Conservation (phyloP, 64 coral and sea anemone genomes). For the Montipora capricornis region DNA sequence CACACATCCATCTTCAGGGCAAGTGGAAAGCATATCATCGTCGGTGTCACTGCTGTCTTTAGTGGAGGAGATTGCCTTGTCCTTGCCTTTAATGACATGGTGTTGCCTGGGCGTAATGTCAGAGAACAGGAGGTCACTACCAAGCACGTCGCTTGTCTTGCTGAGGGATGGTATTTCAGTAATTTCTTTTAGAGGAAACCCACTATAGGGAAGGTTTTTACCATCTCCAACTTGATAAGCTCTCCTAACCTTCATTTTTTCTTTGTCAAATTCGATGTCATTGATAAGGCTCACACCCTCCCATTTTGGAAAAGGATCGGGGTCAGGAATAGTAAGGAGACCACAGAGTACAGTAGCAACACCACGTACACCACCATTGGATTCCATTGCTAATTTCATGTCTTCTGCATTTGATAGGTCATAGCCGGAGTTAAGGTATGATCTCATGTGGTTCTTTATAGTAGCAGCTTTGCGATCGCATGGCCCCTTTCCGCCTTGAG, state of each 20-base stretch:
- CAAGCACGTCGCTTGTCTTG: background rate
- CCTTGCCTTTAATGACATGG: too few species aligned
- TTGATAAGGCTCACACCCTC: background rate
- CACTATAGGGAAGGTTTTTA: background rate
- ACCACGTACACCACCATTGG: background rate
- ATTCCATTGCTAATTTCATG: background rate
- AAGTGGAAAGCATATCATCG: too few species aligned
- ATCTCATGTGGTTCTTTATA: background rate
- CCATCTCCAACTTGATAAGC: background rate
- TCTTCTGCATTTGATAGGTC: background rate
- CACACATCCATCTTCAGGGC: too few species aligned
- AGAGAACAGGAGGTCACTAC: background rate
- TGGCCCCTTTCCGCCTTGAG: background rate
- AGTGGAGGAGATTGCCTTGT: too few species aligned
- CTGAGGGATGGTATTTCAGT: background rate
- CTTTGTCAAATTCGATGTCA: background rate
- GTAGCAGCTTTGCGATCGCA: background rate
- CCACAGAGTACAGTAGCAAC: background rate
- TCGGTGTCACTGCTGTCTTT: too few species aligned
- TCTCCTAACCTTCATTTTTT: background rate
- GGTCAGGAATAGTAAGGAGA: background rate
- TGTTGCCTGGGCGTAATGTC: too few species aligned
- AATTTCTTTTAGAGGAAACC: background rate
- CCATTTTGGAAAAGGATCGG: background rate
- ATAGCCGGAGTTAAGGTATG: background rate